These are phyloP conservation scores for Amiota minor DNA, from an alignment of 2,888 invertebrate species.

Conservation along the genomic window DNA sequence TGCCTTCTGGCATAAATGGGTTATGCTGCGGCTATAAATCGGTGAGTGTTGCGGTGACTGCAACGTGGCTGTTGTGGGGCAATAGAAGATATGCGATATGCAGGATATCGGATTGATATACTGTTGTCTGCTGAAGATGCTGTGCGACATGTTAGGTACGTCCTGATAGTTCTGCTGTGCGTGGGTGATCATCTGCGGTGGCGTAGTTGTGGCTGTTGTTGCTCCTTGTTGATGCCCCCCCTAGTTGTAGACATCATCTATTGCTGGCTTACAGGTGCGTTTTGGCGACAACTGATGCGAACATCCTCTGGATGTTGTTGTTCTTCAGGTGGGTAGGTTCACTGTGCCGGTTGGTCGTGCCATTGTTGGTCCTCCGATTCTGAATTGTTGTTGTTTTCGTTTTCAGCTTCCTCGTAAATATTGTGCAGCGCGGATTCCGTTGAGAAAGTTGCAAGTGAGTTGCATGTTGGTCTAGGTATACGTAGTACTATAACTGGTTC, in stretches of 20 bases:
- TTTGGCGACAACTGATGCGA: conserved; percentile 53
- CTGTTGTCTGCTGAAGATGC: background rate
- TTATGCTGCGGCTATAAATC: conserved; percentile 39
- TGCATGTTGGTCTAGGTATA: conserved; percentile 72
- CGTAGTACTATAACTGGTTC: conserved; percentile 72
- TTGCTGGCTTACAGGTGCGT: conserved; percentile 58
- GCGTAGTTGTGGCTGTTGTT: conserved; percentile 50
- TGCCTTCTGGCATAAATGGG: conserved; percentile 55
- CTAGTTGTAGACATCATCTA: conserved; percentile 70
- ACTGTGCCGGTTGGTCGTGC: conserved; percentile 3
- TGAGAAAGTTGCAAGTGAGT: conserved; percentile 71
- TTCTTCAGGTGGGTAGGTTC: conserved; percentile 34
- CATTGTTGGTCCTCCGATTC: conserved; percentile 24
- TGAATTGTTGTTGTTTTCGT: conserved; percentile 57
- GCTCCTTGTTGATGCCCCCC: conserved; percentile 57
- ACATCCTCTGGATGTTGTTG: conserved; percentile 48
- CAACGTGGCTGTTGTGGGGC: conserved; percentile 47
- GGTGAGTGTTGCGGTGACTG: conserved; percentile 17
- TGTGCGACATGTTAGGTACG: conserved; percentile 55
- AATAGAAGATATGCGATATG: conserved; percentile 66
- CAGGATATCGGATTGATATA: conserved; percentile 25
- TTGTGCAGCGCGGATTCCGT: conserved; percentile 71
- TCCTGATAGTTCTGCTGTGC: conserved; percentile 37
- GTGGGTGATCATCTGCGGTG: conserved; percentile 42
- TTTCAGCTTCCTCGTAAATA: conserved; percentile 71